Evolutionary conservation across 2,113 vertebrate genomes (phyloP).

Genomic region (Tringa solitaria): DNA sequence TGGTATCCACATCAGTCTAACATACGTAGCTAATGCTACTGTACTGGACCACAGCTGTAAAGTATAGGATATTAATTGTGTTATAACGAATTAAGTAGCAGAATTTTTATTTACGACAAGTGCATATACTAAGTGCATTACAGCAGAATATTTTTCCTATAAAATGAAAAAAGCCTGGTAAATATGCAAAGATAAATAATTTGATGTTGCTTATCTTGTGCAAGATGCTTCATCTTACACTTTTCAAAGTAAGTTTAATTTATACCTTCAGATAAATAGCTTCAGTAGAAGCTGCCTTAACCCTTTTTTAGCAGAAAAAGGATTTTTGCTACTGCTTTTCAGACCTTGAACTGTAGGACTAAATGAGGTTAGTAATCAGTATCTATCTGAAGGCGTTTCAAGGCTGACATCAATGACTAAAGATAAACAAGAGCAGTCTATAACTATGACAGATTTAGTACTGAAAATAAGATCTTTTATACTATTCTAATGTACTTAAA

Average conservation of each 20-base stretch:
- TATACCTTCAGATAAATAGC: background rate
- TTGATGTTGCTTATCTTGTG: background rate
- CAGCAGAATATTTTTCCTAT: background rate
- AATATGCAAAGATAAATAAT: background rate
- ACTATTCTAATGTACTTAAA: background rate
- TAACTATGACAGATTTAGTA: background rate
- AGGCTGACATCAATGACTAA: background rate
- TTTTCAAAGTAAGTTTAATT: too few relatives aligned
- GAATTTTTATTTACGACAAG: background rate
- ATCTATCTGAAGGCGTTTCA: background rate
- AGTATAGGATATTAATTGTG: background rate
- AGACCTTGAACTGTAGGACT: background rate
- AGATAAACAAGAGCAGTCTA: background rate
- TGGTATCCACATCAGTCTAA: background rate
- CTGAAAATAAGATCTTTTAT: background rate
- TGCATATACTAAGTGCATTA: background rate
- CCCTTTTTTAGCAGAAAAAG: background rate
- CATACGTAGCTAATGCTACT: background rate
- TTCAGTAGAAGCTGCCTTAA: background rate
- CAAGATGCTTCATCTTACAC: too few relatives aligned
- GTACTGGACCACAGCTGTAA: background rate
- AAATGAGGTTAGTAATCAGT: background rate
- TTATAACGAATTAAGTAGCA: background rate
- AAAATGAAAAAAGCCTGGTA: background rate
- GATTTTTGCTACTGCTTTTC: background rate